Percentiles rank a stretch among this genome's conserved stretches.
Evolutionary conservation across 2,888 invertebrate genomes (phyloP).

Genomic region (Endotricha flammealis): DNA sequence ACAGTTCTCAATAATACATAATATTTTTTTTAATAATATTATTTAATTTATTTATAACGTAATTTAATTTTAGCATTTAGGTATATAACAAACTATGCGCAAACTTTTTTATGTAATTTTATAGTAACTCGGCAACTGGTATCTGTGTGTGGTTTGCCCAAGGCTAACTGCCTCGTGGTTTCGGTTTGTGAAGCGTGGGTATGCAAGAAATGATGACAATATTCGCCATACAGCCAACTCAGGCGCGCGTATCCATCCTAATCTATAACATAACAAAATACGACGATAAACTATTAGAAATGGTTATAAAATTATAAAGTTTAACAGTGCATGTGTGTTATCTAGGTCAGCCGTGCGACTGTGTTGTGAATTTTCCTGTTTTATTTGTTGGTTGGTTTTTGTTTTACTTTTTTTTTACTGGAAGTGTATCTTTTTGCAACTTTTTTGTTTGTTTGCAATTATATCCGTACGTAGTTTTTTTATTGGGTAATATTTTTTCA

Average conservation of each 20-base stretch:
- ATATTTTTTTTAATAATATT: no score
- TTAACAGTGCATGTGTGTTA: conserved; percentile 9
- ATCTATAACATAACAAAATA: conserved; percentile 9
- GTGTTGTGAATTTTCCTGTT: background rate
- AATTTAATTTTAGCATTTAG: no score
- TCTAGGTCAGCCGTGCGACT: conserved; percentile 10
- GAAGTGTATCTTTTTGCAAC: no score
- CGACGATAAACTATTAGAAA: conserved; percentile 3
- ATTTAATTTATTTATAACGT: no score
- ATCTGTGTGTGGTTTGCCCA: conserved; percentile 9
- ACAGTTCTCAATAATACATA: no score
- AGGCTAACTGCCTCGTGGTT: conserved; percentile 23
- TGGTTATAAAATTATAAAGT: conserved; percentile 2
- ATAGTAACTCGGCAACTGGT: background rate
- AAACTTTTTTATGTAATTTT: background rate
- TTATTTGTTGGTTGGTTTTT: background rate
- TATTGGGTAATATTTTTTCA: no score
- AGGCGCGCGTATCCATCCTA: conserved; percentile 25
- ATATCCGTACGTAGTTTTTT: no score
- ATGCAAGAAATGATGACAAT: conserved; percentile 40
- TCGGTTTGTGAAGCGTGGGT: conserved; percentile 12
- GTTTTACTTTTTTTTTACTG: no score
- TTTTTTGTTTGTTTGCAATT: no score
- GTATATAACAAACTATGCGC: no score
- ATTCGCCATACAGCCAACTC: conserved; percentile 58